Percentiles rank a stretch among this genome's conserved stretches.
These are phyloP conservation scores for Craseonycteris thonglongyai DNA, from an alignment of 2,113 vertebrate genomes.

Conservation along the genomic window DNA sequence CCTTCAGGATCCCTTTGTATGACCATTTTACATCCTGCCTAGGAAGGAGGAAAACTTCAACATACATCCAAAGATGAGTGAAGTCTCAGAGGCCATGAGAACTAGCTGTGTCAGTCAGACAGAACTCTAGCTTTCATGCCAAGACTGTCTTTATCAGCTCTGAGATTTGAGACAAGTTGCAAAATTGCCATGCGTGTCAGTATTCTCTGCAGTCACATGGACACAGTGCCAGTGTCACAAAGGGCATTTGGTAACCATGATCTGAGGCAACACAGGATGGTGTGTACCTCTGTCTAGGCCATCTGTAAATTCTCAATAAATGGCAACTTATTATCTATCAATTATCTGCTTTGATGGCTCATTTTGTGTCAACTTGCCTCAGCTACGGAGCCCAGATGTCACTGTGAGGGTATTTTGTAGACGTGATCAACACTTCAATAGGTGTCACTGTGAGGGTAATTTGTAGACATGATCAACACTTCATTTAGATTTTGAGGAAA, in stretches of 20 bases:
- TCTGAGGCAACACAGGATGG: background rate
- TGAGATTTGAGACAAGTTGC: background rate
- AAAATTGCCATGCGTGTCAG: background rate
- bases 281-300: background rate
- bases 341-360: background rate
- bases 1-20: background rate
- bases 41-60: too few species aligned
- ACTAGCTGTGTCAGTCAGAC: background rate
- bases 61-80: accelerated
- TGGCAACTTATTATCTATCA: background rate
- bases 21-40: background rate
- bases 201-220: background rate
- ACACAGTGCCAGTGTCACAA: background rate
- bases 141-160: background rate
- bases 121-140: background rate
- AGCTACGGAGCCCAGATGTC: too few species aligned
- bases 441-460: too few species aligned
- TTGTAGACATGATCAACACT: background rate
- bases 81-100: background rate
- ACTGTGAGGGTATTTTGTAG: too few species aligned
- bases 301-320: background rate
- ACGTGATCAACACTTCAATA: too few species aligned
- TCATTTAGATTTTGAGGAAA: background rate
- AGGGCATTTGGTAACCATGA: background rate
- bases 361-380: background rate